Base-by-base conservation (phyloP, 2,888 invertebrate genomes). In the Sphaerolaimus hirsutus region DNA sequence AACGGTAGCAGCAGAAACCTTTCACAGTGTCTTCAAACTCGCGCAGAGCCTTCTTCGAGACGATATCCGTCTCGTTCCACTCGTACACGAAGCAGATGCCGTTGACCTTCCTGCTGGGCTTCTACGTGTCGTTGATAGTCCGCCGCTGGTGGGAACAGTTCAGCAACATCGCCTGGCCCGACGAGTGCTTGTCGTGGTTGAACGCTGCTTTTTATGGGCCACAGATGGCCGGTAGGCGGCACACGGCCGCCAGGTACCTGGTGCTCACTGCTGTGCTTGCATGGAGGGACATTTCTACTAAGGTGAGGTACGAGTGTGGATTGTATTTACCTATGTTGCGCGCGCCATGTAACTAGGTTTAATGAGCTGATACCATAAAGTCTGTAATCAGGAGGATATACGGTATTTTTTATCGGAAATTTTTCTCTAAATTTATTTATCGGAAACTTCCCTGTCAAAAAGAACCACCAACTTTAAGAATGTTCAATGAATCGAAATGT, bases 61-160 rank as follows among this genome's bases (percentile, higher is more conserved):
- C n/a, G n/a, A n/a, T n/a, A n/a, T 29, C 29, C 29, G 45, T 43
- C 17, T 49, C 52, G 46, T 55, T 56, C 47, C 51, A 56, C 42
- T 51, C 49, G 41, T 57, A 55, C 51, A 53, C 55, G 4, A 52
- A 50, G 45, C 49, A 49, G 47, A 55, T 57, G 24, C 57, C 56
- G 0, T 42, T 57, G 35, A 56, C 53, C 5, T 55, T 57, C 45
- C 47, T 57, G 25, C 51, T 57, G 7, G 57, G 55, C 26, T 56
- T 56, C 49, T 57, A 56, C 48, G 55, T 57, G 10, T 52, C 54
- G 1, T 54, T 54, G 40, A 54, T 57, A 12, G 55, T 56, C 23
- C 51, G 53, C 2, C 45, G 50, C 36, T 50, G 50, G 50, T 46
- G 47, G 49, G 41, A 42, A 5, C 45, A 48, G 37, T 44, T 46